Evolutionary conservation across 2,888 invertebrate species (phyloP).

Genomic region (Drosophila bunnanda): DNA sequence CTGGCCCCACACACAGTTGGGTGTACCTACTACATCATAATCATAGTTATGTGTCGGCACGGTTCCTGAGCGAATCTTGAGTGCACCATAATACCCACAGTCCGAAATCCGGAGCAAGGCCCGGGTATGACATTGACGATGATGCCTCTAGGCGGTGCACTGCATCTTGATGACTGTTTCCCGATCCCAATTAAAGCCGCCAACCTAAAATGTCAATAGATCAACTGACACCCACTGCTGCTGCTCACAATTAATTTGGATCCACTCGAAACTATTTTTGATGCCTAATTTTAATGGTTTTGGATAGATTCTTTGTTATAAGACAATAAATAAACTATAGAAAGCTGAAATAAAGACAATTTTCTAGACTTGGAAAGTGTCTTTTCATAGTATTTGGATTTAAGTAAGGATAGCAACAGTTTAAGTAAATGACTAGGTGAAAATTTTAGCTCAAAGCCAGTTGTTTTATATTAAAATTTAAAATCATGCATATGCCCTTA

Average conservation of each 20-base stretch:
- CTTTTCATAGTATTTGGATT: not conserved
- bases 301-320: not conserved
- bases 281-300: no score
- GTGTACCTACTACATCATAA: constrained; percentile 52
- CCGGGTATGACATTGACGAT: constrained; percentile 34
- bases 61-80: constrained; percentile 41
- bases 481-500: not conserved
- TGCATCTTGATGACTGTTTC: constrained; percentile 40
- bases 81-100: constrained; percentile 24
- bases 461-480: no score
- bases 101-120: constrained; percentile 13
- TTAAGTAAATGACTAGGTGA: no score
- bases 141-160: constrained; percentile 5
- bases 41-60: not conserved
- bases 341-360: not conserved
- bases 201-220: constrained; percentile 67
- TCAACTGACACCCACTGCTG: constrained; percentile 55
- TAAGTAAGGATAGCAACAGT: no score
- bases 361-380: not conserved
- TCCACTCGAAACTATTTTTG: constrained; percentile 2
- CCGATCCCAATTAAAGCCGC: constrained; percentile 64
- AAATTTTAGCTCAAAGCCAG: no score
- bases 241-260: constrained; percentile 57
- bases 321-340: not conserved
- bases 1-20: constrained; percentile 57